Evolutionary conservation across 2,113 vertebrate species (phyloP).

Genomic region (Alethe castanea): DNA sequence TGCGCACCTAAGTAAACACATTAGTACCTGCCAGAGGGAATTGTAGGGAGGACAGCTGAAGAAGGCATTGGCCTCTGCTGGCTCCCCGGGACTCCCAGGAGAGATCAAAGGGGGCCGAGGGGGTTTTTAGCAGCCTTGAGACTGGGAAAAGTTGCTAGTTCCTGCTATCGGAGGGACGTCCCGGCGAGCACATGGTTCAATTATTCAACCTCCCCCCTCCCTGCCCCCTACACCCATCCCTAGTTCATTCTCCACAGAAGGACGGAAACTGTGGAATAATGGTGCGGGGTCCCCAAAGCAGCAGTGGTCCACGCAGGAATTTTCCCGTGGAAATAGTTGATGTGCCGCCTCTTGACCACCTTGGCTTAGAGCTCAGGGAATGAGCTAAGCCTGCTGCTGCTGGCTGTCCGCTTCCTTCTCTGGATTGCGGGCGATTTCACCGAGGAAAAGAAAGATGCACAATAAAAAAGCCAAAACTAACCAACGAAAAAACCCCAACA

Average conservation of each 20-base stretch:
- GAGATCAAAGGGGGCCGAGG: conserved; percentile 82
- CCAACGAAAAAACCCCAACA: neutral
- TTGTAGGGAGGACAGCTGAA: conserved; percentile 86
- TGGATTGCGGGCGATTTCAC: neutral
- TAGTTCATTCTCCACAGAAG: neutral
- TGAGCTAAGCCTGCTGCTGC: neutral
- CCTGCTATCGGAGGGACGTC: conserved; percentile 39
- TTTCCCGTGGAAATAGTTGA: neutral
- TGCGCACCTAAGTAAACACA: conserved; percentile 93
- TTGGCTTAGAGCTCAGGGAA: neutral
- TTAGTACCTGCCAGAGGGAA: conserved; percentile 78
- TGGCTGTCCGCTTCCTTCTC: neutral
- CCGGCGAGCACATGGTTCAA: conserved; percentile 71
- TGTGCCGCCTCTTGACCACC: too few relatives aligned
- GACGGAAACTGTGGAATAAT: neutral
- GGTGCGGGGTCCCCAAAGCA: neutral
- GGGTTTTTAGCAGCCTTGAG: conserved; percentile 70
- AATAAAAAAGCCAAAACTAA: neutral
- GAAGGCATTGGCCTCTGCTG: conserved; percentile 85
- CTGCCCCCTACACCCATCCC: neutral
- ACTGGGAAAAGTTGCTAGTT: conserved; percentile 76
- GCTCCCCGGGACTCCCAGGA: conserved; percentile 71
- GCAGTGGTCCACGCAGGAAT: neutral
- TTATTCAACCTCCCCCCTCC: neutral
- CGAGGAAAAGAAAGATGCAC: neutral